Percentiles rank a stretch among this genome's conserved stretches.
These are phyloP conservation scores for Geopemphigus sp. DNA, from an alignment of 1,140 invertebrate genomes.

Conservation along the genomic window DNA sequence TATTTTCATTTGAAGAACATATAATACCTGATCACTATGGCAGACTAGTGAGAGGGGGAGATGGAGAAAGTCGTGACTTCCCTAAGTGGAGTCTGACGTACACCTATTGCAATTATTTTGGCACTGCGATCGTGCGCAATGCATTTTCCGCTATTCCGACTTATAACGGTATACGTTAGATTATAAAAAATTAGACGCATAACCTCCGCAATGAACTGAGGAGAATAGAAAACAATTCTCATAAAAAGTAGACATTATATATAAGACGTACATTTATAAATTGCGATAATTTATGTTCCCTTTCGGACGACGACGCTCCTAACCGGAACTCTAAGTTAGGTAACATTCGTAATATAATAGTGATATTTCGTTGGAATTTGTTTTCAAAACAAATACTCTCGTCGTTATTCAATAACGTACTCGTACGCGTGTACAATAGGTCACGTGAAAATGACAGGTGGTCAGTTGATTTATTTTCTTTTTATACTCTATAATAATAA, in stretches of 20 bases:
- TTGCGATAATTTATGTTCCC: background rate
- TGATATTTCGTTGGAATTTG: background rate
- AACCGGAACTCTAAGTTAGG: background rate
- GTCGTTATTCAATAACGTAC: background rate
- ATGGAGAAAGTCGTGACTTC: constrained; percentile 26
- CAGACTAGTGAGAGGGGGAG: background rate
- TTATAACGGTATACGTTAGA: constrained; percentile 25
- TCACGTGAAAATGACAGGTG: no score
- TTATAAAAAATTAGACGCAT: constrained; percentile 11
- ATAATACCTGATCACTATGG: background rate
- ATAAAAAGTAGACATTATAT: background rate
- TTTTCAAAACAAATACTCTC: background rate
- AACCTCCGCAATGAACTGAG: constrained; percentile 1
- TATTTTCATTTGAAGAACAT: background rate
- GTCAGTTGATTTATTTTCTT: no score
- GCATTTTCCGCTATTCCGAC: background rate
- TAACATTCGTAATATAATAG: background rate
- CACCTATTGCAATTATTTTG: constrained; percentile 29
- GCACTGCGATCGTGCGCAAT: constrained; percentile 19
- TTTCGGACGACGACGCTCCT: background rate
- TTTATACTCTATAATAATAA: no score
- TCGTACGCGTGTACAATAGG: background rate
- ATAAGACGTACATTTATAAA: background rate
- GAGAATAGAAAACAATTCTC: background rate
- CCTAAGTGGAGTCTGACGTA: constrained; percentile 1